Percentiles rank a stretch among this genome's conserved stretches.
Evolutionary conservation across 2,888 invertebrate species (phyloP).

Genomic region (Proisotoma minuta): DNA sequence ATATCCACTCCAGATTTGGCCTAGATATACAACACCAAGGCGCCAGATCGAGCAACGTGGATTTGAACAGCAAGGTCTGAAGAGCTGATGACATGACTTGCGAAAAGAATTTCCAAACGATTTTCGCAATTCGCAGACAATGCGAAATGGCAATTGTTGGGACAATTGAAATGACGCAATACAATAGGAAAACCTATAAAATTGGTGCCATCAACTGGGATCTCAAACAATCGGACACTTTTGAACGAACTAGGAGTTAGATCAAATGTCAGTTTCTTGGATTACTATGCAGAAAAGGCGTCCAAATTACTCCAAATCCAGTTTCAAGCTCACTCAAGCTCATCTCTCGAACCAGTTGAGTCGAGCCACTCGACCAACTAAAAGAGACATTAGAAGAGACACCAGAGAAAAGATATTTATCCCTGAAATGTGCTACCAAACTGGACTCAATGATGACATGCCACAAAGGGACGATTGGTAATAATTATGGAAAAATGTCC

Average conservation of each 20-base stretch:
- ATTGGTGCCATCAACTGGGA: constrained; percentile 10
- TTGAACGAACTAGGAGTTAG: background rate
- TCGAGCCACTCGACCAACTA: constrained; percentile 61
- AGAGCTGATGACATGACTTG: background rate
- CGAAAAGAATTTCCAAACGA: background rate
- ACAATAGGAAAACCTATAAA: constrained; percentile 29
- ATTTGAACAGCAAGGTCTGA: too few species aligned
- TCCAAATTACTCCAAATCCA: background rate
- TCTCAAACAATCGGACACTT: background rate
- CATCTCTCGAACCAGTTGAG: constrained; percentile 68
- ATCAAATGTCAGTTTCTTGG: background rate
- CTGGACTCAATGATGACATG: constrained; percentile 63
- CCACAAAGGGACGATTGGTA: background rate
- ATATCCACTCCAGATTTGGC: constrained; percentile 68
- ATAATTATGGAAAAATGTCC: too few species aligned
- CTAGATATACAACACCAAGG: constrained; percentile 62
- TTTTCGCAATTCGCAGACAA: background rate
- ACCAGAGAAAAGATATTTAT: constrained; percentile 61
- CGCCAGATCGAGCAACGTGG: too few species aligned
- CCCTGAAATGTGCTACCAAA: constrained; percentile 78
- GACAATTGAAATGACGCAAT: constrained; percentile 25
- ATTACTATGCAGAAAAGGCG: constrained; percentile 58
- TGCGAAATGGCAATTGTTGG: constrained; percentile 52
- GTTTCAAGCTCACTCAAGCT: background rate
- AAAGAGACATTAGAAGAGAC: constrained; percentile 67